These are phyloP conservation scores for Pachyuromys duprasi DNA, from an alignment of 2,797 vertebrate genomes.

Conservation along the genomic window DNA sequence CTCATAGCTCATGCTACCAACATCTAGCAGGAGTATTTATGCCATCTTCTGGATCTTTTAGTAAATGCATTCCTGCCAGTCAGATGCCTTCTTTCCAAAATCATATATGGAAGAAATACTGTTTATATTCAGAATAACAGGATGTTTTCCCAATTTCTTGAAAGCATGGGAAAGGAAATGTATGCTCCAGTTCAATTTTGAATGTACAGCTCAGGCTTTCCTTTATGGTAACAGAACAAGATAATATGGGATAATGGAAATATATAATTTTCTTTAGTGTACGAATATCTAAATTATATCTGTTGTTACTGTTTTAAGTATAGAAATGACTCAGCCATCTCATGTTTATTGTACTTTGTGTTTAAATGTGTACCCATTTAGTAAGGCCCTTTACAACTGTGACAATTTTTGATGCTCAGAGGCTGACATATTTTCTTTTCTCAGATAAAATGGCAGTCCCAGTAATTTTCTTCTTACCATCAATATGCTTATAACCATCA, in stretches of 20 bases:
- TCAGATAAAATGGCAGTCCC: background rate
- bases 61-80: constrained; percentile 46
- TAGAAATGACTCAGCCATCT: background rate
- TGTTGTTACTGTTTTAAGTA: background rate
- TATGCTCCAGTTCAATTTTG: background rate
- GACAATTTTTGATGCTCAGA: background rate
- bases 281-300: background rate
- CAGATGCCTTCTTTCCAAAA: background rate
- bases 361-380: background rate
- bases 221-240: background rate
- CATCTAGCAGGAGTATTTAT: constrained; percentile 19
- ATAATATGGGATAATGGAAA: background rate
- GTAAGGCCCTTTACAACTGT: background rate
- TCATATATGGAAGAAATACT: background rate
- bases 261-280: background rate
- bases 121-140: background rate
- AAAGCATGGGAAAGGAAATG: background rate
- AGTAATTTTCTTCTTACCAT: background rate
- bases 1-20: background rate
- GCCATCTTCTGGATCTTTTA: constrained; percentile 39
- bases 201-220: background rate
- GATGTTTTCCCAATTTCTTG: background rate
- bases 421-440: background rate
- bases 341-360: background rate
- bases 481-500: background rate